Evolutionary conservation across 2,888 invertebrate genomes (phyloP).

Genomic region (Ommatoiulus sabulosus): DNA sequence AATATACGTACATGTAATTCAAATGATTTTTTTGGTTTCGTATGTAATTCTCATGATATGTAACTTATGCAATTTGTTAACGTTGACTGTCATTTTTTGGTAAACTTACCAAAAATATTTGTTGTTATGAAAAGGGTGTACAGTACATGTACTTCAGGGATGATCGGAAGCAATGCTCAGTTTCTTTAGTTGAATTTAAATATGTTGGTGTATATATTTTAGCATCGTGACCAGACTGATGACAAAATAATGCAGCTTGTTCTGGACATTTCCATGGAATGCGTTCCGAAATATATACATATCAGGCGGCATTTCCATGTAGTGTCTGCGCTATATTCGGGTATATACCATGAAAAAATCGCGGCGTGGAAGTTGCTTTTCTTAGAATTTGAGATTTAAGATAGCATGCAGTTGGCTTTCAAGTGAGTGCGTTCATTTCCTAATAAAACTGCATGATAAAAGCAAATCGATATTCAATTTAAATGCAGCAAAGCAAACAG

Average conservation of each 20-base stretch:
- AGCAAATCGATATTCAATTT: slow-evolving; percentile 39
- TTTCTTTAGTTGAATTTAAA: not conserved
- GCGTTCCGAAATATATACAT: not conserved
- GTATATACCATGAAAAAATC: not conserved
- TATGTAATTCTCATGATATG: no score
- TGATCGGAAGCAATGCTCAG: not conserved
- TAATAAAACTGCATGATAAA: slow-evolving; percentile 39
- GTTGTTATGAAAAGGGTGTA: no score
- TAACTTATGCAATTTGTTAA: no score
- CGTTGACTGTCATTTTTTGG: no score
- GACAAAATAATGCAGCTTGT: not conserved
- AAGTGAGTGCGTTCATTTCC: slow-evolving; percentile 40
- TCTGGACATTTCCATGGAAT: not conserved
- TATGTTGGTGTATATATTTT: not conserved
- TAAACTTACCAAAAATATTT: no score
- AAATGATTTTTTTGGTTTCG: no score
- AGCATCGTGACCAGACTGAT: not conserved
- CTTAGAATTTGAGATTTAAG: slow-evolving; percentile 43
- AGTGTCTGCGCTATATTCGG: not conserved
- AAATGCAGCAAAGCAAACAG: slow-evolving; percentile 35
- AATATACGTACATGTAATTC: no score
- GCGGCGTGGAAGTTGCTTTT: not conserved
- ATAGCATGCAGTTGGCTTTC: slow-evolving; percentile 42
- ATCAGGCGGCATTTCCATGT: not conserved
- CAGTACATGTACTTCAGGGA: no score